phyloP scores from a whole-genome alignment of 2,797 vertebrate species.

The Sebastes minor region DNA sequence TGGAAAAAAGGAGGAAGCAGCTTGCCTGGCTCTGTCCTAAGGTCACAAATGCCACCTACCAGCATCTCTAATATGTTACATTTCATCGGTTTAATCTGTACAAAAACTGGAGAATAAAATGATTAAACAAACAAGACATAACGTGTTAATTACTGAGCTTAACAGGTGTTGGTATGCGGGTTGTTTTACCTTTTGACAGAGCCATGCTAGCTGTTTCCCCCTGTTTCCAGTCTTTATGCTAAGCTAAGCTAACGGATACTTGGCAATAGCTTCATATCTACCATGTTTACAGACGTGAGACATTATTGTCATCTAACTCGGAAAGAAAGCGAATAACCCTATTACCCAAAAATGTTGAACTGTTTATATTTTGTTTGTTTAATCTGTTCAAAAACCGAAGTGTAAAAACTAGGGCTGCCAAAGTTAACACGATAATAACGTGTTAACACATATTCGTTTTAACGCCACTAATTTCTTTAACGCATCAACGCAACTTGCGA shows the following conservation, averaged over 20 bases:
- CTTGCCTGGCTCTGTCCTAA: not conserved
- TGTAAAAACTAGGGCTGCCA: accelerated
- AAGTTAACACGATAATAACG: no score
- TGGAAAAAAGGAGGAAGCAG: not conserved
- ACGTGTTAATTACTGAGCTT: not conserved
- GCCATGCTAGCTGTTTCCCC: not conserved
- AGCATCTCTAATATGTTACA: not conserved
- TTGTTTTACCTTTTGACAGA: not conserved
- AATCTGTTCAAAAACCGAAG: not conserved
- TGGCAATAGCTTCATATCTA: not conserved
- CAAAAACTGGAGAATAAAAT: not conserved
- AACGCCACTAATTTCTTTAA: no score
- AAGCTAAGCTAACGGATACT: no score
- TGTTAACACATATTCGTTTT: no score
- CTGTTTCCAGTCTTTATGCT: not conserved
- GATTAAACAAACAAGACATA: not conserved
- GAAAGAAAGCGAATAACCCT: not conserved
- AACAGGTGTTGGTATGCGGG: not conserved
- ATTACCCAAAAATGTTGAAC: not conserved
- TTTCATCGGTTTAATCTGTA: not conserved
- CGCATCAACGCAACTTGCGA: no score
- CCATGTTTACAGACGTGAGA: not conserved
- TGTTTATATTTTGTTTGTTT: not conserved
- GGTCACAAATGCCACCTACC: not conserved
- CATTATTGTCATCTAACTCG: not conserved